A percentile compares a stretch with the other conserved stretches of the same genome.
These are phyloP conservation scores for Fragum fragum DNA, from an alignment of 2,888 invertebrate species.

Conservation along the genomic window DNA sequence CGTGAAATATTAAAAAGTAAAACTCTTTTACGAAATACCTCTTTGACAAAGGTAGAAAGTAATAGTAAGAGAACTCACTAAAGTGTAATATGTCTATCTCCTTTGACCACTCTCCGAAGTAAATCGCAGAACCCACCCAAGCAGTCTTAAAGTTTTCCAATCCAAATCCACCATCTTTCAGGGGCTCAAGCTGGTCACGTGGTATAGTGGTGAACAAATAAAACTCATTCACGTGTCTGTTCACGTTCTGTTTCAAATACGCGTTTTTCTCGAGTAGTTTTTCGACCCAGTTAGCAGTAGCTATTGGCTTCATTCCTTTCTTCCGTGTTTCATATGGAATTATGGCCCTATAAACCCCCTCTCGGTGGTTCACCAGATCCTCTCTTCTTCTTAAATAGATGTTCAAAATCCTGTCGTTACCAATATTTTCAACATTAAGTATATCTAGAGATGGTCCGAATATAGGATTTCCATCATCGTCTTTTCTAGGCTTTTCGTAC, in stretches of 20 bases:
- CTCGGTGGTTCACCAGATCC: not conserved
- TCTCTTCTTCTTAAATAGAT: not conserved
- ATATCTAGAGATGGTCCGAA: not conserved
- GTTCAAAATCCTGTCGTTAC: not conserved
- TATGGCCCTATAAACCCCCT: not conserved
- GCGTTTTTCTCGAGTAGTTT: not conserved
- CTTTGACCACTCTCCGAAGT: not conserved
- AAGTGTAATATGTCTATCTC: too few relatives aligned
- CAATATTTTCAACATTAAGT: not conserved
- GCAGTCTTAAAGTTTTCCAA: not conserved
- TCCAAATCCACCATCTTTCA: not conserved
- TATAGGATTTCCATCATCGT: not conserved
- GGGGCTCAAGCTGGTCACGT: not conserved
- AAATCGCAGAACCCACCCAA: not conserved
- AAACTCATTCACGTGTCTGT: slow-evolving; percentile 6
- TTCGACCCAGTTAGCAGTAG: not conserved
- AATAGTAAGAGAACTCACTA: not conserved
- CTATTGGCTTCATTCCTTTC: not conserved
- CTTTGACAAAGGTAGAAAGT: too few relatives aligned
- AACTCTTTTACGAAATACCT: too few relatives aligned
- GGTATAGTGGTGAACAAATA: not conserved
- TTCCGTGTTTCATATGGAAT: not conserved
- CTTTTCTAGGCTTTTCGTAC: not conserved
- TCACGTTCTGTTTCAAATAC: not conserved
- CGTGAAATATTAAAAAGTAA: too few relatives aligned